These are phyloP conservation scores for Scaptomyza caliginosa DNA, from an alignment of 2,888 invertebrate genomes.

Conservation along the genomic window DNA sequence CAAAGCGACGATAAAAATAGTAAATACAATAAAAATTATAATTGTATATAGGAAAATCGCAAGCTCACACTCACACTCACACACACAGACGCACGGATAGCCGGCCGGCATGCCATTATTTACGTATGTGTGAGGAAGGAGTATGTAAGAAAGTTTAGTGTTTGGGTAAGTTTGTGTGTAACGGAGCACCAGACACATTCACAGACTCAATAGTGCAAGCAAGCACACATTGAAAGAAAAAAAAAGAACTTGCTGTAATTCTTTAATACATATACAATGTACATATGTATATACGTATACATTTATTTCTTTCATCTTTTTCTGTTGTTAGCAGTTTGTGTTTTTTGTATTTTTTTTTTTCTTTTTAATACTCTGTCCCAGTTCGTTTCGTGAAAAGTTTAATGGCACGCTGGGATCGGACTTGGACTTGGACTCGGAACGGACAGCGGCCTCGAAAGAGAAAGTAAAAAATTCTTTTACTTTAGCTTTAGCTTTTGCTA, in stretches of 20 bases:
- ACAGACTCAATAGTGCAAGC: slow-evolving; percentile 34
- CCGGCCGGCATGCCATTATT: slow-evolving; percentile 50
- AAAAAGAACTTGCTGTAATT: slow-evolving; percentile 77
- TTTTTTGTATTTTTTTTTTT: slow-evolving; percentile 52
- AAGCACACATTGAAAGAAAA: slow-evolving; percentile 48
- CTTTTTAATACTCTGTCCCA: slow-evolving; percentile 74
- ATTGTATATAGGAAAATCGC: slow-evolving; percentile 75
- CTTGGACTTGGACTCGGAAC: slow-evolving; percentile 37
- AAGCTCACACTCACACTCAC: slow-evolving; percentile 30
- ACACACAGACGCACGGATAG: slow-evolving; percentile 18
- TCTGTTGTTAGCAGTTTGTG: slow-evolving; percentile 74
- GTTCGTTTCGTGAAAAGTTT: slow-evolving; percentile 79
- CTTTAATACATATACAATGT: slow-evolving; percentile 65
- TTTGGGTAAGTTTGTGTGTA: slow-evolving; percentile 29
- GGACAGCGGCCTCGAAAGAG: slow-evolving; percentile 70
- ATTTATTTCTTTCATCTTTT: slow-evolving; percentile 80
- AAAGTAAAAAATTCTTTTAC: slow-evolving; percentile 79
- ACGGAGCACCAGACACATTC: slow-evolving; percentile 55
- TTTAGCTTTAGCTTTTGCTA: slow-evolving; percentile 55
- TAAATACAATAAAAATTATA: slow-evolving; percentile 82
- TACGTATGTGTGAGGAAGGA: slow-evolving; percentile 27
- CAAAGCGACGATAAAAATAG: slow-evolving; percentile 81
- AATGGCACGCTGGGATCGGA: slow-evolving; percentile 60
- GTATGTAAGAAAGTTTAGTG: slow-evolving; percentile 38
- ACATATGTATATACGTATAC: slow-evolving; percentile 67